These are phyloP conservation scores for Plectus sambesii DNA, from an alignment of 1,140 invertebrate genomes.

Conservation along the genomic window DNA sequence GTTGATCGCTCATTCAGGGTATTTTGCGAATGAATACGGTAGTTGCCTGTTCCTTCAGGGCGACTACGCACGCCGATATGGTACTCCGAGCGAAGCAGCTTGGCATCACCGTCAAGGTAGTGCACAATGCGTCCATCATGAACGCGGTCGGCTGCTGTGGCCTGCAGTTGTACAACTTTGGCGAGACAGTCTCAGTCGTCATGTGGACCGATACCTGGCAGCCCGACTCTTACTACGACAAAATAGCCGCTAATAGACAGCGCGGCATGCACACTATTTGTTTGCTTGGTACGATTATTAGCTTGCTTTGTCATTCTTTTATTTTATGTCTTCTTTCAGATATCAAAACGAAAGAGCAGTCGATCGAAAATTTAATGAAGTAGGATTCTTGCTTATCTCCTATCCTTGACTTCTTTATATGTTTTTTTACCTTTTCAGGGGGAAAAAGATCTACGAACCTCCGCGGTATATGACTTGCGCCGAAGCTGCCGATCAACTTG, in stretches of 20 bases:
- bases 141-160: slow-evolving; percentile 94
- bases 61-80: slow-evolving; percentile 93
- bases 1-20: slow-evolving; percentile 53
- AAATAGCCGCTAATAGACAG: slow-evolving; percentile 70
- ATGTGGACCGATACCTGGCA: slow-evolving; percentile 91
- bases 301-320: slow-evolving; percentile 2
- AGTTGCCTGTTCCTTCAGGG: slow-evolving; percentile 47
- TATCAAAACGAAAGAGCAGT: slow-evolving; percentile 97
- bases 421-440: slow-evolving; percentile 61
- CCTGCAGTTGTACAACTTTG: slow-evolving; percentile 84
- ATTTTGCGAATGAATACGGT: slow-evolving; percentile 52
- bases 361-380: slow-evolving; percentile 78
- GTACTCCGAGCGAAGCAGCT: slow-evolving; percentile 70
- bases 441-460: slow-evolving; percentile 78
- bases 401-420: slow-evolving; percentile 18
- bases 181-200: slow-evolving; percentile 93
- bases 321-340: slow-evolving; percentile 54
- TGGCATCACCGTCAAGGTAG: slow-evolving; percentile 54
- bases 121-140: slow-evolving; percentile 97
- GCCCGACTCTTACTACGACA: slow-evolving; percentile 90
- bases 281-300: slow-evolving; percentile 61
- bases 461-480: slow-evolving; percentile 79
- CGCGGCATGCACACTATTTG: slow-evolving; percentile 87
- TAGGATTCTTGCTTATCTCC: slow-evolving; percentile 28
- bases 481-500: slow-evolving; percentile 69